Percentiles rank a stretch among this genome's conserved stretches.
phyloP scores from a whole-genome alignment of 2,888 invertebrate genomes.

The Onthophagus sagittarius region DNA sequence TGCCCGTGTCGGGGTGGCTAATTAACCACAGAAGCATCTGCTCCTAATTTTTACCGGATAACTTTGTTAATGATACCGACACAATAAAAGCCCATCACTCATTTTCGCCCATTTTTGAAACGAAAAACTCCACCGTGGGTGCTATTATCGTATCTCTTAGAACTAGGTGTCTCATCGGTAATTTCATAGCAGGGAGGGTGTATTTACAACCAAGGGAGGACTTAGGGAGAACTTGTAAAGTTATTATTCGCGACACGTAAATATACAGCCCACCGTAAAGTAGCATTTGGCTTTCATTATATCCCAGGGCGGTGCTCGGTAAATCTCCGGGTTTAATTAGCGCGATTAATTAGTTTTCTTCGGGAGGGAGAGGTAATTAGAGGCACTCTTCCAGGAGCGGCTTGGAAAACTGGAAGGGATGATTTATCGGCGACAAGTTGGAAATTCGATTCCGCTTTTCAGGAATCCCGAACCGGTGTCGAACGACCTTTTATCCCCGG shows the following conservation, averaged over 20 bases:
- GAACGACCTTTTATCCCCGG: background rate
- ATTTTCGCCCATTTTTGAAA: background rate
- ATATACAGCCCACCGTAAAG: constrained; percentile 35
- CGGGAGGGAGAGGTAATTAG: constrained; percentile 43
- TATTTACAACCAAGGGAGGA: constrained; percentile 44
- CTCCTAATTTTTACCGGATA: background rate
- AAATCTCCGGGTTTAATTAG: constrained; percentile 47
- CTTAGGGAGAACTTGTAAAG: constrained; percentile 49
- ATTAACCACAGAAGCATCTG: background rate
- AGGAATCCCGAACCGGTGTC: background rate
- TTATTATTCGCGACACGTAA: constrained; percentile 52
- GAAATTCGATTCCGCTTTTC: background rate
- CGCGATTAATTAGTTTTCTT: constrained; percentile 45
- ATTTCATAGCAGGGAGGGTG: constrained; percentile 44
- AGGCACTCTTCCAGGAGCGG: constrained; percentile 13
- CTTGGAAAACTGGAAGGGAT: background rate
- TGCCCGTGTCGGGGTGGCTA: background rate
- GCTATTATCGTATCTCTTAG: background rate
- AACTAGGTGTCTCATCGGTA: constrained; percentile 27
- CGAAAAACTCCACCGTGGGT: background rate
- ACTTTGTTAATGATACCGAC: background rate
- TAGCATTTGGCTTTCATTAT: constrained; percentile 28
- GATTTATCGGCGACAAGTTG: background rate
- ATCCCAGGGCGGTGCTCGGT: constrained; percentile 19
- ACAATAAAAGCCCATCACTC: background rate